Evolutionary conservation across 35 echinoderm and acorn worm genomes (phyloP).

Genomic region (Eucidaris tribuloides): DNA sequence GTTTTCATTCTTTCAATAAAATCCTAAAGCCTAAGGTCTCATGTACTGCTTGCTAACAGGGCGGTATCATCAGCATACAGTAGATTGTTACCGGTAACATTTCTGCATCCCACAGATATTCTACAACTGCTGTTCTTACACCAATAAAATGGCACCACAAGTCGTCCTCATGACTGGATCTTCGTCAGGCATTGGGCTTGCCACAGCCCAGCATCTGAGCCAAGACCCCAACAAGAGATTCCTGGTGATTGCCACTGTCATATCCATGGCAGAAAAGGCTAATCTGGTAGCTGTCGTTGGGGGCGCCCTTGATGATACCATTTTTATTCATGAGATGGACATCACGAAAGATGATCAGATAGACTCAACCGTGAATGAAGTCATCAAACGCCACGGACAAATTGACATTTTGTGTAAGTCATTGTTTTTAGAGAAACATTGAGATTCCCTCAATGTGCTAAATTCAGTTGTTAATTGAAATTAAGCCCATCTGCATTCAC

Average conservation of each 20-base stretch:
- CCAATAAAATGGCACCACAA: not conserved
- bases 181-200: conserved; percentile 37
- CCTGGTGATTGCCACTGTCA: conserved; percentile 30
- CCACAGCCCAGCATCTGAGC: conserved; percentile 2
- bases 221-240: conserved; percentile 28
- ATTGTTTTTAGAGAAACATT: no score
- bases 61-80: no score
- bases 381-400: not conserved
- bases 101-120: no score
- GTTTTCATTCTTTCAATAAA: no score
- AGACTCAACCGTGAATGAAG: not conserved
- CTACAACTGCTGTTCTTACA: no score
- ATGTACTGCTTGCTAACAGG: no score
- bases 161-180: conserved; percentile 30
- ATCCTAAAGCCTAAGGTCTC: no score
- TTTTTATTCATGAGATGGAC: conserved; percentile 38
- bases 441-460: no score
- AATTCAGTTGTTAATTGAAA: no score
- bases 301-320: not conserved
- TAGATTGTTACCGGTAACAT: no score
- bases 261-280: not conserved
- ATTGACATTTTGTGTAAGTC: no score
- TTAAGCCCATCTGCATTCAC: no score
- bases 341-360: conserved; percentile 18
- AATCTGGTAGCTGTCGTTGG: conserved; percentile 21